Percentiles rank a stretch among this genome's conserved stretches.
Conservation (phyloP, 2,888 invertebrate species). For the Endotricha flammealis region DNA sequence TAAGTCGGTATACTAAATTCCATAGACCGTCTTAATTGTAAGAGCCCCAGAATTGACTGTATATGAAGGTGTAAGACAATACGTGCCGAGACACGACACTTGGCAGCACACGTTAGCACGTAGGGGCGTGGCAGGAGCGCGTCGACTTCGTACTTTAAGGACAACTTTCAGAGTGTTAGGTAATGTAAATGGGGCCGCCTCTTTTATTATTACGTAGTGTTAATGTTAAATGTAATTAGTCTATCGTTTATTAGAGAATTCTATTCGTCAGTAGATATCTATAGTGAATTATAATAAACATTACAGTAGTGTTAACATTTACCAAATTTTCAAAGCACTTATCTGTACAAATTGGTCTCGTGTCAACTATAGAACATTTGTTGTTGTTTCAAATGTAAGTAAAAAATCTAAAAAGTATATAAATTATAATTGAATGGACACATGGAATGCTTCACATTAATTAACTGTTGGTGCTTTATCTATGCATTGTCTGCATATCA, state of each 20-base stretch:
- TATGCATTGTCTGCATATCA: constrained; percentile 50
- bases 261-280: constrained; percentile 55
- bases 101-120: constrained; percentile 1
- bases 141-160: constrained; percentile 1
- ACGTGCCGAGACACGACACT: background rate
- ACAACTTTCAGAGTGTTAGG: constrained; percentile 31
- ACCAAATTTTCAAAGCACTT: constrained; percentile 59
- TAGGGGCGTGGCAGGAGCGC: constrained; percentile 3
- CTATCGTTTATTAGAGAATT: constrained; percentile 60
- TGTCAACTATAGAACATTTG: background rate
- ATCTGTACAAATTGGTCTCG: constrained; percentile 19
- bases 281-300: constrained; percentile 48
- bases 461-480: constrained; percentile 52
- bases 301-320: constrained; percentile 55
- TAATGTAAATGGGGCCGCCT: constrained; percentile 72
- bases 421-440: constrained; percentile 10
- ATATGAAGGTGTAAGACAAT: background rate
- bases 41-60: constrained; percentile 1
- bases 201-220: constrained; percentile 53
- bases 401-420: constrained; percentile 15
- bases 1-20: background rate
- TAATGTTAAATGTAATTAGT: constrained; percentile 49
- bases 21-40: background rate
- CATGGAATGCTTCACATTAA: constrained; percentile 40
- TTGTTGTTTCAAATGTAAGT: constrained; percentile 20